Conservation (phyloP, 2,113 vertebrate genomes). For the Pogonocichla stellata region DNA sequence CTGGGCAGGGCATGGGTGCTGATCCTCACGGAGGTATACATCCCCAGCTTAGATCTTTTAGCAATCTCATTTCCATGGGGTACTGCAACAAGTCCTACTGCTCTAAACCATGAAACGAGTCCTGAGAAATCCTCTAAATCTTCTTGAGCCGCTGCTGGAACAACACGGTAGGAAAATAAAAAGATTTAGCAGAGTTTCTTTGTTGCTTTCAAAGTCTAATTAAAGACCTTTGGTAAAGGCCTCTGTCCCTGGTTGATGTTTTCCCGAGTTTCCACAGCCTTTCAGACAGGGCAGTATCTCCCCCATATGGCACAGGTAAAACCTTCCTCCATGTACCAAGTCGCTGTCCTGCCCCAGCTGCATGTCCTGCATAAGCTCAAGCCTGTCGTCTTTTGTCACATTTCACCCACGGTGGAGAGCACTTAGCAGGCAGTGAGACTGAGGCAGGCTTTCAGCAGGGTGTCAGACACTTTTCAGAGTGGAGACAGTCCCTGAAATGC, state of each 20-base stretch:
- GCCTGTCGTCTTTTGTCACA: neutral
- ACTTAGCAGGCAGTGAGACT: neutral
- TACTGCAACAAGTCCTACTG: neutral
- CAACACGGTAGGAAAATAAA: neutral
- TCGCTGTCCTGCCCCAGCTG: neutral
- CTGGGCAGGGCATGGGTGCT: neutral
- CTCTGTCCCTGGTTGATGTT: neutral
- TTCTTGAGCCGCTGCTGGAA: neutral
- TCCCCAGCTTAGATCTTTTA: neutral
- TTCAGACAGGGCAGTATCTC: neutral
- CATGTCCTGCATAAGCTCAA: fast-evolving
- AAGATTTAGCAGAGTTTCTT: neutral
- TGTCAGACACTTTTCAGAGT: neutral
- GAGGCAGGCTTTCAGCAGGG: neutral
- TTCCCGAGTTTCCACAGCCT: neutral
- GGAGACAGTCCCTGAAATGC: slow-evolving; percentile 6
- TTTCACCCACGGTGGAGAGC: fast-evolving
- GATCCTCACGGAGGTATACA: neutral
- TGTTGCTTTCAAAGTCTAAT: neutral
- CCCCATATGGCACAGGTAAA: fast-evolving
- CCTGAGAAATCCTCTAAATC: neutral
- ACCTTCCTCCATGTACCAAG: neutral
- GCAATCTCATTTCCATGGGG: fast-evolving
- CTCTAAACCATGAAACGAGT: neutral
- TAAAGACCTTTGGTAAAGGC: neutral